Conservation (phyloP, 2,888 invertebrate genomes). For the Nematopogon swammerdamellus region DNA sequence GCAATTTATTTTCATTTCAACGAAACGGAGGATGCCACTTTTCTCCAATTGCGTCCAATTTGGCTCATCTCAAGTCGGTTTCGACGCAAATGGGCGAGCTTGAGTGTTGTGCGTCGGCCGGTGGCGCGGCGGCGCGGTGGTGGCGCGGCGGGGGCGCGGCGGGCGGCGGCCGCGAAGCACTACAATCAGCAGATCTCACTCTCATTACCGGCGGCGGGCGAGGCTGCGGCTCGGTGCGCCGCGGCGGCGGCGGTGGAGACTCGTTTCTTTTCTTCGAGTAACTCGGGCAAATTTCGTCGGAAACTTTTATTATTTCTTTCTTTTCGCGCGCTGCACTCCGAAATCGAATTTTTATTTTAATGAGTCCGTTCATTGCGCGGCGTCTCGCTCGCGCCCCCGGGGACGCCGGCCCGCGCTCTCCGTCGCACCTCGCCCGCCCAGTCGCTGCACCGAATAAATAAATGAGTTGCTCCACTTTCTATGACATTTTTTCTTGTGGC, state of each 20-base stretch:
- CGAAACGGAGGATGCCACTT: neutral
- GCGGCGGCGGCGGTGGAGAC: slow-evolving; percentile 17
- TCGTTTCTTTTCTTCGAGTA: slow-evolving; percentile 52
- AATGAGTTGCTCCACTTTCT: slow-evolving; percentile 56
- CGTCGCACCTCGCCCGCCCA: slow-evolving; percentile 9
- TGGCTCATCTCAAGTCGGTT: slow-evolving; percentile 21
- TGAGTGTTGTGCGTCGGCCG: neutral
- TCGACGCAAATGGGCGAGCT: slow-evolving; percentile 1
- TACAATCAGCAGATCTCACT: neutral
- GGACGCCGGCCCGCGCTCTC: neutral
- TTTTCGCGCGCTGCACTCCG: slow-evolving; percentile 46
- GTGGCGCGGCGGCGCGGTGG: slow-evolving; percentile 17
- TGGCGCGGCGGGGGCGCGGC: slow-evolving; percentile 16
- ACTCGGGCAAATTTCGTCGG: slow-evolving; percentile 53
- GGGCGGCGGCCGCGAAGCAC: slow-evolving; percentile 7
- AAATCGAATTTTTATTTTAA: slow-evolving; percentile 54
- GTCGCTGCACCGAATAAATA: slow-evolving; percentile 51
- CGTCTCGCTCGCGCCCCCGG: slow-evolving; percentile 33
- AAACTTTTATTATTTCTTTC: slow-evolving; percentile 40
- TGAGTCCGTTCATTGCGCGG: slow-evolving; percentile 42
- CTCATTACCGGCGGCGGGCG: slow-evolving; percentile 21
- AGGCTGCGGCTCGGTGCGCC: too few relatives aligned
- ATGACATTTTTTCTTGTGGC: slow-evolving; percentile 52
- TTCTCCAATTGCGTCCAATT: slow-evolving; percentile 18
- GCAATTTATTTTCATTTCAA: neutral